A percentile compares a stretch with the other conserved stretches of the same genome.
phyloP scores from a whole-genome alignment of 2,113 vertebrate species.

The Pedionomus torquatus region DNA sequence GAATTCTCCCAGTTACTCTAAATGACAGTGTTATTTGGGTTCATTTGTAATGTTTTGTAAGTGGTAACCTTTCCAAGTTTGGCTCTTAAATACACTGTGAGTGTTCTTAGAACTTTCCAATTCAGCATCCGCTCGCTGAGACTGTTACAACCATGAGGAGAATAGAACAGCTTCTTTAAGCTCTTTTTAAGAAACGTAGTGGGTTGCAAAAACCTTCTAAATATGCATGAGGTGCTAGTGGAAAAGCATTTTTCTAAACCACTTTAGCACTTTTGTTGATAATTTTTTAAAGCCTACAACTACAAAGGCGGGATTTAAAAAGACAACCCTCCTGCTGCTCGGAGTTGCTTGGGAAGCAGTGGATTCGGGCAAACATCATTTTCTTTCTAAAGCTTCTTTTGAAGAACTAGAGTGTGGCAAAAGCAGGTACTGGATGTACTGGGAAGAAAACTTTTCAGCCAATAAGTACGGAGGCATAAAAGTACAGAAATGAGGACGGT shows the following conservation, averaged over 20 bases:
- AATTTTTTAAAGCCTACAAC: neutral
- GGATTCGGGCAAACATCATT: neutral
- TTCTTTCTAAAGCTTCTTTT: neutral
- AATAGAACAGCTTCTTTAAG: neutral
- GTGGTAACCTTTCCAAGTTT: neutral
- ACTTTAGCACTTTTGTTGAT: neutral
- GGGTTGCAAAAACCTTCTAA: conserved; percentile 4
- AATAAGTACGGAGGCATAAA: neutral
- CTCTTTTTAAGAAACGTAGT: neutral
- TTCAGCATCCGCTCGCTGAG: neutral
- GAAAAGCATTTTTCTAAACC: conserved; percentile 4
- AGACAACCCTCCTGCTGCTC: neutral
- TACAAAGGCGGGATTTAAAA: conserved; percentile 9
- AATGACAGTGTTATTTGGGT: neutral
- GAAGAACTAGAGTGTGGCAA: neutral
- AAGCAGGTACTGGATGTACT: neutral
- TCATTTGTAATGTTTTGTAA: neutral
- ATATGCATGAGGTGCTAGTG: neutral
- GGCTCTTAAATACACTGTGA: neutral
- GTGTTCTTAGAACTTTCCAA: neutral
- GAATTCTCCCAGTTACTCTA: neutral
- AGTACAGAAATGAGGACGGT: neutral
- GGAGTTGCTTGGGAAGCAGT: neutral
- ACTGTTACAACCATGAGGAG: neutral
- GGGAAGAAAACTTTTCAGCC: neutral